Percentiles rank a stretch among this genome's conserved stretches.
Evolutionary conservation across 2,113 vertebrate species (phyloP).

Genomic region (Isichthys henryi): DNA sequence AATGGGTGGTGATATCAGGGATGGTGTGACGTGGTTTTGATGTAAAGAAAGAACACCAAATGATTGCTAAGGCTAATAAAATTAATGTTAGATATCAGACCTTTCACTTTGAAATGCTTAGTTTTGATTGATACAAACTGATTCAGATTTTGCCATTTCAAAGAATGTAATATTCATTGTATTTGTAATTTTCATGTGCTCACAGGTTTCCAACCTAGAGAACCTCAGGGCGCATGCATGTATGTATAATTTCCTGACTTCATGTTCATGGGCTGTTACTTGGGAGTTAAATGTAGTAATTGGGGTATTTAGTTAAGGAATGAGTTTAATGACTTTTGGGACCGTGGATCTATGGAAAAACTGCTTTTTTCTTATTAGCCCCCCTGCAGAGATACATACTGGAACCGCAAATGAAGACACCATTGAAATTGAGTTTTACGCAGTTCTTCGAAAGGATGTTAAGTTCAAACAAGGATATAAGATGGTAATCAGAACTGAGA

Average conservation of each 20-base stretch:
- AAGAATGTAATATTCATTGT: background rate
- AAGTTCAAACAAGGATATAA: accelerated
- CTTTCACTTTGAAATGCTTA: background rate
- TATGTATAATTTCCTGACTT: background rate
- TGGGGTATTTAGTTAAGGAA: background rate
- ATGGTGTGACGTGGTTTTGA: too few relatives aligned
- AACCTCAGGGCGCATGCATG: background rate
- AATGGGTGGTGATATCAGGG: too few relatives aligned
- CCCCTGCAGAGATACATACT: background rate
- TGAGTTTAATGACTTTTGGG: background rate
- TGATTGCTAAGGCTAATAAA: too few relatives aligned
- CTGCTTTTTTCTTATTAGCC: background rate
- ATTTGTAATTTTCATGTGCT: background rate
- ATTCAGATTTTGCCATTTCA: background rate
- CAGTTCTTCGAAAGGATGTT: background rate
- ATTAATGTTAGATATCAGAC: background rate
- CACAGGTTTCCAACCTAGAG: background rate
- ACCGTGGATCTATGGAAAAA: background rate
- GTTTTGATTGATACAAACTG: background rate
- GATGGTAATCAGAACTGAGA: background rate
- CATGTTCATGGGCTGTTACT: background rate
- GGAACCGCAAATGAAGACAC: background rate
- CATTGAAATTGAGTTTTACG: background rate
- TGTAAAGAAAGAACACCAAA: too few relatives aligned
- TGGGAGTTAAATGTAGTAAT: background rate